Evolutionary conservation across 2,797 vertebrate species (phyloP).

Genomic region (Schizopygopsis pylzovi): DNA sequence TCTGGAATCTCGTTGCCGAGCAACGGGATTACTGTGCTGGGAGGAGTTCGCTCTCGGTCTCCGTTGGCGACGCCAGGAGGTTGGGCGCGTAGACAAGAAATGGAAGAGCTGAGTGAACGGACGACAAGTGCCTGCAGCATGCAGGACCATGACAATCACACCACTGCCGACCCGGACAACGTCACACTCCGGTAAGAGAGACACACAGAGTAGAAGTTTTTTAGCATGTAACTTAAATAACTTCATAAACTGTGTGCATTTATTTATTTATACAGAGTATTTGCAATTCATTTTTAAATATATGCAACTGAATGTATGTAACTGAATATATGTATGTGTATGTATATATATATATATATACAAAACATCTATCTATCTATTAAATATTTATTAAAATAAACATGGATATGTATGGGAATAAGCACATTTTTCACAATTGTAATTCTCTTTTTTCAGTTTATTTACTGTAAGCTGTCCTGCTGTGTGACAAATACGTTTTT

Average conservation of each 20-base stretch:
- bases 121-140: slow-evolving; percentile 70
- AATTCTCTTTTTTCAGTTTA: background rate
- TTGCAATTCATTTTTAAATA: background rate
- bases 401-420: too few relatives aligned
- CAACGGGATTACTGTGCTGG: slow-evolving; percentile 69
- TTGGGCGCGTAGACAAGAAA: slow-evolving; percentile 61
- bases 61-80: slow-evolving; percentile 61
- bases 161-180: slow-evolving; percentile 59
- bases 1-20: slow-evolving; percentile 75
- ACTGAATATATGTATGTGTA: rapidly evolving
- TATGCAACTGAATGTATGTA: background rate
- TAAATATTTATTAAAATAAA: too few relatives aligned
- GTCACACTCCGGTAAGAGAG: slow-evolving; percentile 69
- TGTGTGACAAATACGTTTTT: background rate
- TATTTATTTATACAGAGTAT: background rate
- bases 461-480: background rate
- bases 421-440: too few relatives aligned
- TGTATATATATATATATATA: background rate
- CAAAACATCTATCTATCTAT: too few relatives aligned
- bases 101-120: slow-evolving; percentile 71
- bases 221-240: slow-evolving; percentile 8
- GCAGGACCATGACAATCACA: slow-evolving; percentile 61
- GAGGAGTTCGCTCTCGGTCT: slow-evolving; percentile 58
- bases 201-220: background rate
- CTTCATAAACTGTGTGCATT: slow-evolving; percentile 9